These are phyloP conservation scores for Choristoneura rosaceana DNA, from an alignment of 2,888 invertebrate species.

Conservation along the genomic window DNA sequence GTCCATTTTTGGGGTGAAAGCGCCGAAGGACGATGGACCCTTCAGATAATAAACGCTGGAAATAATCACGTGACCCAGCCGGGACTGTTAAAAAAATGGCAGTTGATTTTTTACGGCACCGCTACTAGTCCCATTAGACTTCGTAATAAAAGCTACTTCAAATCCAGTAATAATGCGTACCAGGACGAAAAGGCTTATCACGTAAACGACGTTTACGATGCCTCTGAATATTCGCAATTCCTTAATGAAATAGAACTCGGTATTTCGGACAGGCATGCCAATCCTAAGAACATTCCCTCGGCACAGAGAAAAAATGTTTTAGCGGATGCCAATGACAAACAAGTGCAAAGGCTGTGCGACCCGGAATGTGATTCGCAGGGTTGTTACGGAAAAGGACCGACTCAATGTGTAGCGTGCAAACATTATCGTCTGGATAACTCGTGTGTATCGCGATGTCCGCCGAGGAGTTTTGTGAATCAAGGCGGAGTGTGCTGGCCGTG, in stretches of 20 bases:
- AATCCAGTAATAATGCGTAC: slow-evolving; percentile 76
- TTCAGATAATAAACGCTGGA: slow-evolving; percentile 91
- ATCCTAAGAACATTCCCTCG: slow-evolving; percentile 88
- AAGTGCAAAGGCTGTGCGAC: slow-evolving; percentile 90
- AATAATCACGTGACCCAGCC: slow-evolving; percentile 93
- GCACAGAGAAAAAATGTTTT: slow-evolving; percentile 86
- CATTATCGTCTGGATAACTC: slow-evolving; percentile 93
- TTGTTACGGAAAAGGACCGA: slow-evolving; percentile 93
- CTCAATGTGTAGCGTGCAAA: slow-evolving; percentile 93
- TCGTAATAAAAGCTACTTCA: slow-evolving; percentile 84
- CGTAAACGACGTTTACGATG: slow-evolving; percentile 87
- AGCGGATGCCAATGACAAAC: slow-evolving; percentile 86
- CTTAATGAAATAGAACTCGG: slow-evolving; percentile 81
- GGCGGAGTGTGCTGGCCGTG: slow-evolving; percentile 94
- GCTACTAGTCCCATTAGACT: slow-evolving; percentile 93
- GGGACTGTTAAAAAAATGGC: slow-evolving; percentile 97
- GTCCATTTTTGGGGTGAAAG: slow-evolving; percentile 99
- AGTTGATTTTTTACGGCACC: slow-evolving; percentile 98
- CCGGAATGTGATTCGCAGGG: slow-evolving; percentile 92
- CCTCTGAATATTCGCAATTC: slow-evolving; percentile 85
- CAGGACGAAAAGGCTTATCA: slow-evolving; percentile 84
- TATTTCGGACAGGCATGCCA: slow-evolving; percentile 87
- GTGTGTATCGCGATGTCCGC: slow-evolving; percentile 93
- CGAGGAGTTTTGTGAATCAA: slow-evolving; percentile 92
- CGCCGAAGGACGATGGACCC: slow-evolving; percentile 94